These are phyloP conservation scores for Uloborus diversus DNA, from an alignment of 1,140 invertebrate species.

Conservation along the genomic window DNA sequence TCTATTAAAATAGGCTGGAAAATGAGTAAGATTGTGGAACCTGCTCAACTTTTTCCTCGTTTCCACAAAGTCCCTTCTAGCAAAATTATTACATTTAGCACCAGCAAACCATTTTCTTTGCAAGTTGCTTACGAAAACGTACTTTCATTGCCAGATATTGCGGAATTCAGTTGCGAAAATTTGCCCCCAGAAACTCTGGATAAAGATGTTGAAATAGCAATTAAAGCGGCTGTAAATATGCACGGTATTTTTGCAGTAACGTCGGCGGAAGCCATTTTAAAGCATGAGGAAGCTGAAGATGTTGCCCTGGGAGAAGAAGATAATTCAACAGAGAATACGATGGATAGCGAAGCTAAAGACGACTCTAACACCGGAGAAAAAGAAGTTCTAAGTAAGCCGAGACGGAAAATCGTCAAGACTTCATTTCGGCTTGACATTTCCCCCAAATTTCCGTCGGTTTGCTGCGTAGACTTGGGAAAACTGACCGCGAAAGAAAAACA, in stretches of 20 bases:
- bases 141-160: constrained; percentile 65
- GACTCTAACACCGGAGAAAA: too few relatives aligned
- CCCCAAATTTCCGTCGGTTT: constrained; percentile 75
- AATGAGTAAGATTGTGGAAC: constrained; percentile 71
- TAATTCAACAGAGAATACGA: not conserved
- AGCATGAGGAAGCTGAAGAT: constrained; percentile 62
- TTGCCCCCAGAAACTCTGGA: constrained; percentile 85
- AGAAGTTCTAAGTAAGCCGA: not conserved
- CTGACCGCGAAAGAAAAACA: constrained; percentile 65
- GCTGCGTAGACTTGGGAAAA: constrained; percentile 71
- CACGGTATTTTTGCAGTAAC: constrained; percentile 90
- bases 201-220: constrained; percentile 90
- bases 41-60: constrained; percentile 81
- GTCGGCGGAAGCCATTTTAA: constrained; percentile 85
- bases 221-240: constrained; percentile 91
- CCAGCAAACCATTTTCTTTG: constrained; percentile 84
- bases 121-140: constrained; percentile 77
- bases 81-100: constrained; percentile 91
- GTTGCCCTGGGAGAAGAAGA: not conserved
- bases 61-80: constrained; percentile 92
- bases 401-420: not conserved
- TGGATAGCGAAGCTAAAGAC: not conserved
- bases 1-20: constrained; percentile 77
- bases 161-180: constrained; percentile 83
- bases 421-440: constrained; percentile 82